Evolutionary conservation across 2,888 invertebrate genomes (phyloP).

Genomic region (Gisinianus flammeolus): DNA sequence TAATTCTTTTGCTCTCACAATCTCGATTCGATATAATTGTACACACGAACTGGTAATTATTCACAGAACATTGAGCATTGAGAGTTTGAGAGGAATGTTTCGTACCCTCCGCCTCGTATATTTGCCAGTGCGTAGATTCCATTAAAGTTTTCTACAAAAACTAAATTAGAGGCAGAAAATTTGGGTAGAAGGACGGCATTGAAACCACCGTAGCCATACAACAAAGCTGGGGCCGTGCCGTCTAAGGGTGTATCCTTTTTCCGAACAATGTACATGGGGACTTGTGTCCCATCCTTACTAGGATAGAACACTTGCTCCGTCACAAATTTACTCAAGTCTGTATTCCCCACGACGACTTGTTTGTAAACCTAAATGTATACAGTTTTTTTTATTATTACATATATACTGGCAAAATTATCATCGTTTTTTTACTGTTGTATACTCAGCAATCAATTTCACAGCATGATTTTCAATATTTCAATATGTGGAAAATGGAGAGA

Average conservation of each 20-base stretch:
- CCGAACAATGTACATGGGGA: conserved; percentile 93
- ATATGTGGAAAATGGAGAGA: no score
- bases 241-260: conserved; percentile 66
- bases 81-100: no score
- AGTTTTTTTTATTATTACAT: no score
- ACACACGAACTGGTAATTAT: no score
- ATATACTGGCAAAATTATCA: no score
- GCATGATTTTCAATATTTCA: no score
- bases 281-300: conserved; percentile 90
- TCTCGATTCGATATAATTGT: no score
- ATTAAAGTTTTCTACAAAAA: conserved; percentile 37
- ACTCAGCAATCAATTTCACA: no score
- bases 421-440: no score
- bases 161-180: conserved; percentile 19
- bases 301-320: conserved; percentile 89
- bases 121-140: conserved; percentile 38
- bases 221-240: conserved; percentile 18
- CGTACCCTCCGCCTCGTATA: conserved; percentile 40
- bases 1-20: no score
- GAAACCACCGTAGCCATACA: conserved; percentile 42
- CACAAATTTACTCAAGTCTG: conserved; percentile 68
- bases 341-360: conserved; percentile 58
- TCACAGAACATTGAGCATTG: no score
- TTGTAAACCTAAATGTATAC: conserved; percentile 62
- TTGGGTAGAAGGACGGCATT: conserved; percentile 61